Base-by-base conservation (phyloP, 2,797 vertebrate genomes). In the Argyrosomus regius region DNA sequence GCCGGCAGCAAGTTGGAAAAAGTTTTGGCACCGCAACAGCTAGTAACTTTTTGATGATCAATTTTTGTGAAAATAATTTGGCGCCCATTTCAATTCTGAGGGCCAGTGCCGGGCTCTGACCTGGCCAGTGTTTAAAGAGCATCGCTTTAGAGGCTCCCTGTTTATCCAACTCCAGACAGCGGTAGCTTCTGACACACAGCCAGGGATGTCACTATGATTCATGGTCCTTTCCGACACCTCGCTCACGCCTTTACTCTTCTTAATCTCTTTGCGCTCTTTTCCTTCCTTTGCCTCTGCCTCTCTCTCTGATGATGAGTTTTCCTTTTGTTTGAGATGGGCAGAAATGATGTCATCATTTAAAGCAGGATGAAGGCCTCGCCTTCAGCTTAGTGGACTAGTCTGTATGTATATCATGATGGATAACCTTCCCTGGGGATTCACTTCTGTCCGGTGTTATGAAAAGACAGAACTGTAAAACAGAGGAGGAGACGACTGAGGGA, bases 171-270 rank as follows among this genome's bases (percentile, higher is more conserved):
- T 83, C 77, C 84, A 90, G 87, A 86, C 83, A 87, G 86, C 87
- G 72, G 84, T 60, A 68, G 85, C 87, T 64, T 48, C 90, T 92
- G 92, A 92, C 90, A 84, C 81, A 72, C 84, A 77, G 89, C 92
- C 89, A 91, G 90, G 43, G 82, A 86, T 88, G 89, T 91, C 91
- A 91, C 87, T 26, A 81, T 94, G 93, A 95, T 94, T 94, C 93
- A 94, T 92, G 91, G 88, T 78, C 88, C 86, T 77, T 84, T 89
- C 86, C 82, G 71, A 87, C 90, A 90, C 91, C 88, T 90, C 62
- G 83, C 89, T 90, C 88, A 89, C 84, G 89, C 89, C 90, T 92
- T 86, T 91, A 89, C 90, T 90, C 82, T 85, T 91, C 91, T 93
- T 94, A 93, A 92, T 94, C 89, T 88, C 84, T 83, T 63, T 78